Percentiles rank a stretch among this genome's conserved stretches.
phyloP scores from a whole-genome alignment of 2,797 vertebrate species.

The Myotis vivesi region DNA sequence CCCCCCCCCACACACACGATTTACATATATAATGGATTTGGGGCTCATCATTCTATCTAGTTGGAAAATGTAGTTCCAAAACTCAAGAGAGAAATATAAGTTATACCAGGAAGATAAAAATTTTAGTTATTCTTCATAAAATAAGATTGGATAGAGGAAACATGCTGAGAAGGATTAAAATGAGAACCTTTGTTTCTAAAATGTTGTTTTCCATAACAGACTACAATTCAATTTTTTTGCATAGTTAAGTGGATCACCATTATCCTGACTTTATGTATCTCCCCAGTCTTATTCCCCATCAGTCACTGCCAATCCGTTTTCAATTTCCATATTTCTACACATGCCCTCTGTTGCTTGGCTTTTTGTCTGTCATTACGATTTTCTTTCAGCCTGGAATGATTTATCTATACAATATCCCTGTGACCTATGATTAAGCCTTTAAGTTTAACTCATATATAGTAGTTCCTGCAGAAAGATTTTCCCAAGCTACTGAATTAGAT shows the following conservation, averaged over 20 bases:
- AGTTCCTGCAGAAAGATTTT: neutral
- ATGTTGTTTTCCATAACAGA: neutral
- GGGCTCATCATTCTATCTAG: neutral
- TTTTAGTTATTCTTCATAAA: neutral
- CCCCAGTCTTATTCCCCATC: neutral
- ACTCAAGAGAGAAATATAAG: neutral
- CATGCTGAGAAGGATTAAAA: neutral
- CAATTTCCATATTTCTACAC: neutral
- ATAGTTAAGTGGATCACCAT: neutral
- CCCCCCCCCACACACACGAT: neutral
- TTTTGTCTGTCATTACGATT: neutral
- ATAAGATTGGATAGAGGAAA: neutral
- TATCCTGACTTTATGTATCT: neutral
- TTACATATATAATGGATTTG: neutral
- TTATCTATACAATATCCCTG: neutral
- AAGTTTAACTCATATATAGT: neutral
- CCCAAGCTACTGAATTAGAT: neutral
- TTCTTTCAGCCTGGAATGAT: neutral
- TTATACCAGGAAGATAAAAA: neutral
- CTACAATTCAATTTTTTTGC: neutral
- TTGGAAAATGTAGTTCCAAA: neutral
- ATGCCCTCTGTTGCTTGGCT: neutral
- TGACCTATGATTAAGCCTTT: neutral
- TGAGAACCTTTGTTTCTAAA: neutral
- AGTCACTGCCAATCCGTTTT: neutral